Evolutionary conservation across 2,888 invertebrate genomes (phyloP), one percentile per base, ranked within the genome.

Genomic region (Linyphia triangularis): DNA sequence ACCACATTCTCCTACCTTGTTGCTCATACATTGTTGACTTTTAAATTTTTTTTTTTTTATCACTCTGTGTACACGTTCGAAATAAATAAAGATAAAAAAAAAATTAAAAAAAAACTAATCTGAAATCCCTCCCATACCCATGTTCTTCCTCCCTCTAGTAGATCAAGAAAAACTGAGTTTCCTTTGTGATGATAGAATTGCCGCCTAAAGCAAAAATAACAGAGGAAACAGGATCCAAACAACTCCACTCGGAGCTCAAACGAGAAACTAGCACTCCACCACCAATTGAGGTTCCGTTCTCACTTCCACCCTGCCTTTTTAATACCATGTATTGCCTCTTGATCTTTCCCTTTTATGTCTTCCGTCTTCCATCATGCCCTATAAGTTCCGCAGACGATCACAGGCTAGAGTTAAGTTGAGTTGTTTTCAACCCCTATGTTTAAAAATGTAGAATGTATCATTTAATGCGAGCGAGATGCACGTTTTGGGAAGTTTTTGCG

Each of bases 111-210:
- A n/a, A n/a, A n/a, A n/a, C n/a, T n/a, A n/a, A n/a, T n/a, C n/a
- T n/a, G n/a, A n/a, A n/a, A n/a, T n/a, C n/a, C n/a, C n/a, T n/a
- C n/a, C n/a, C n/a, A n/a, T n/a, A n/a, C n/a, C n/a, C n/a, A n/a
- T n/a, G n/a, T n/a, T n/a, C n/a, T n/a, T n/a, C n/a, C n/a, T n/a
- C n/a, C n/a, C n/a, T n/a, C n/a, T n/a, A n/a, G n/a, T n/a, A n/a
- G n/a, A n/a, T n/a, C n/a, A n/a, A n/a, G n/a, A n/a, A n/a, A n/a
- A 40, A 51, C 13, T n/a, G n/a, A 51, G 51, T 51, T 51, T n/a
- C 51, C n/a, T 77, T 77, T 40, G 77, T 63, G 61, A 61, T 37
- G 59, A 61, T 59, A 51, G 57, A 59, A 73, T 73, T 73, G 57
- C 73, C 73, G 28, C 73, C 73, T 59, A 13, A 33, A 28, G 19